phyloP scores from a whole-genome alignment of 2,888 invertebrate species.

The Brenthis daphne region DNA sequence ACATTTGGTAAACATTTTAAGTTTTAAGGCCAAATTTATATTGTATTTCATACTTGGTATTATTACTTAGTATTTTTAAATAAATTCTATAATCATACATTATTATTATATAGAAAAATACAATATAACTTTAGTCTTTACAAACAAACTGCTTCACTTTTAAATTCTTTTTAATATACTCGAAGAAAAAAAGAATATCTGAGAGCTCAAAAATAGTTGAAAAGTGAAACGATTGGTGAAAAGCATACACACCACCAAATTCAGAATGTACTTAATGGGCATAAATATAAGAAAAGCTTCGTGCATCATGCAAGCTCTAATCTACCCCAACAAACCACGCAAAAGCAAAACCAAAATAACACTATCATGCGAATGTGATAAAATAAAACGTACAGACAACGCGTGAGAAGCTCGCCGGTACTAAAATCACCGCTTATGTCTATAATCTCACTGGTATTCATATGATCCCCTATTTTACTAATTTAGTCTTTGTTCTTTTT shows the following conservation, averaged over 20 bases:
- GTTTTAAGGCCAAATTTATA: neutral
- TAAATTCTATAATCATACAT: too few species aligned
- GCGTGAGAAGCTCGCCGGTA: slow-evolving; percentile 74
- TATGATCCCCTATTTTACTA: slow-evolving; percentile 74
- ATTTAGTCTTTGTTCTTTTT: slow-evolving; percentile 81
- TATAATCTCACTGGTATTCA: slow-evolving; percentile 82
- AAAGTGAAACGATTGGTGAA: neutral
- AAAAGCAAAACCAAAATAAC: slow-evolving; percentile 45
- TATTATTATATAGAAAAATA: neutral
- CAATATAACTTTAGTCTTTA: neutral
- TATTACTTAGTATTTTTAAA: too few species aligned
- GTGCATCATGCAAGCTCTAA: slow-evolving; percentile 29
- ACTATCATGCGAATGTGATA: slow-evolving; percentile 62
- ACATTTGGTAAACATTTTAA: neutral
- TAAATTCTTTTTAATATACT: neutral
- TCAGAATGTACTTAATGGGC: neutral
- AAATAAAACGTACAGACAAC: slow-evolving; percentile 73
- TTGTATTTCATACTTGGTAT: neutral
- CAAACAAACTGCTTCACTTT: slow-evolving; percentile 1
- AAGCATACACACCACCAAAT: neutral
- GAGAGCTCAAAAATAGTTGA: neutral
- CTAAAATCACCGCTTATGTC: slow-evolving; percentile 79
- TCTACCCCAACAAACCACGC: slow-evolving; percentile 22
- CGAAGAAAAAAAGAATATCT: neutral
- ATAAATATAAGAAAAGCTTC: slow-evolving; percentile 9